Evolutionary conservation across 2,113 vertebrate species (phyloP), one percentile per base, ranked within the genome.

Genomic region (Guaruba guarouba): DNA sequence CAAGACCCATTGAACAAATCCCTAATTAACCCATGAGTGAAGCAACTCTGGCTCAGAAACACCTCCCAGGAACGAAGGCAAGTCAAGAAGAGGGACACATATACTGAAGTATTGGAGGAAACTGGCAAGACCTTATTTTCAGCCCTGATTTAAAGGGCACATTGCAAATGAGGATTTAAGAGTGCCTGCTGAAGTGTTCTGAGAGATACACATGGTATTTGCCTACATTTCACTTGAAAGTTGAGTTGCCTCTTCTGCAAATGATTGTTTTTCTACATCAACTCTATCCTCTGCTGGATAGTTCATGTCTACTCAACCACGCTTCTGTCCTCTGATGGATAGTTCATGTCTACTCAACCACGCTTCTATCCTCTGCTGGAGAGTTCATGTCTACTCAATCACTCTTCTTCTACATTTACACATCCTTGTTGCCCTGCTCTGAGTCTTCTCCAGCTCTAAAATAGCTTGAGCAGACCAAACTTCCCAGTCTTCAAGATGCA

Each of bases 251-350:
- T 33, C 43, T 66, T 69, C 37, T 20, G 28, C 35, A 51, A 66
- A 7, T 8, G 69, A 22, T 1, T 25, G 24, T 7, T 44, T 46
- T 22, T 18, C 49, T 63, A 81, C 59, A 0, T 0, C 54, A 22
- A 27, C 44, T 81, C 43, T 1, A 19, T 46, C 35, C 49, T 31
- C 41, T 48, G 14, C 31, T 28, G 17, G 57, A 16, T 11, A 43
- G 41, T 3, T 88, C n/a, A 39, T 41, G 20, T 35, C 31, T 29
- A 13, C 31, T n/a, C 54, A 25, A 10, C 4, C 35, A 11, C 11
- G 4, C 43, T 43, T 80, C 43, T 1, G 15, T 44, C 35, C 48
- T 31, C 41, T 48, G 14, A 19, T 33, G 17, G 57, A 17, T 9
- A 43, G 43, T 3, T 88, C n/a, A 39, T 41, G 43, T 43, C 43